These are phyloP conservation scores for Nephrocerus scutellatus DNA, from an alignment of 2,888 invertebrate species.

Conservation along the genomic window DNA sequence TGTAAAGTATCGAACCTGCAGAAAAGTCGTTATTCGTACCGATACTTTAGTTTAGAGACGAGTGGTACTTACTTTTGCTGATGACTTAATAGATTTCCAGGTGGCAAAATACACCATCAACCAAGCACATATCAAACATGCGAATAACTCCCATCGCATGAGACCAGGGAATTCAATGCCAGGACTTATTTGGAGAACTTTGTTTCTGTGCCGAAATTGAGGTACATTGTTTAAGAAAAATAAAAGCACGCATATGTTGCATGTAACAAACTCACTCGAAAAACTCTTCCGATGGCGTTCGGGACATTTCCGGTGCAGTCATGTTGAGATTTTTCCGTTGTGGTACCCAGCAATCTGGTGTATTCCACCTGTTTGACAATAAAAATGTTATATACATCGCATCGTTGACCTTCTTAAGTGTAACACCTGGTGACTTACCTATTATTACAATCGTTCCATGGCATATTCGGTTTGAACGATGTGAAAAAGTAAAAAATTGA, in stretches of 20 bases:
- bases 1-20: slow-evolving; percentile 79
- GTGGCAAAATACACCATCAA: slow-evolving; percentile 90
- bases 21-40: slow-evolving; percentile 7
- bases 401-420: not conserved
- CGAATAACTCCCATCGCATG: slow-evolving; percentile 82
- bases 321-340: slow-evolving; percentile 52
- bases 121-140: slow-evolving; percentile 88
- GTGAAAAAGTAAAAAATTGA: slow-evolving; percentile 89
- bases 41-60: not conserved
- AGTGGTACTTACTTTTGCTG: slow-evolving; percentile 56
- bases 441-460: slow-evolving; percentile 84
- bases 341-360: slow-evolving; percentile 74
- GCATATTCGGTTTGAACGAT: slow-evolving; percentile 77
- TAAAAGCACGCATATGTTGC: too few relatives aligned
- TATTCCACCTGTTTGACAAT: slow-evolving; percentile 60
- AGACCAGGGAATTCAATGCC: slow-evolving; percentile 77
- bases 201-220: slow-evolving; percentile 54
- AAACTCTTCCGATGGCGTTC: slow-evolving; percentile 86
- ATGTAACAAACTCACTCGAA: slow-evolving; percentile 62
- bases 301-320: slow-evolving; percentile 63
- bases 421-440: slow-evolving; percentile 42
- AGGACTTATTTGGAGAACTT: slow-evolving; percentile 74
- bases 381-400: too few relatives aligned
- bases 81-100: slow-evolving; percentile 95
- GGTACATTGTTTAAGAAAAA: not conserved